phyloP scores from a whole-genome alignment of 2,113 vertebrate genomes.

The Micromys minutus region DNA sequence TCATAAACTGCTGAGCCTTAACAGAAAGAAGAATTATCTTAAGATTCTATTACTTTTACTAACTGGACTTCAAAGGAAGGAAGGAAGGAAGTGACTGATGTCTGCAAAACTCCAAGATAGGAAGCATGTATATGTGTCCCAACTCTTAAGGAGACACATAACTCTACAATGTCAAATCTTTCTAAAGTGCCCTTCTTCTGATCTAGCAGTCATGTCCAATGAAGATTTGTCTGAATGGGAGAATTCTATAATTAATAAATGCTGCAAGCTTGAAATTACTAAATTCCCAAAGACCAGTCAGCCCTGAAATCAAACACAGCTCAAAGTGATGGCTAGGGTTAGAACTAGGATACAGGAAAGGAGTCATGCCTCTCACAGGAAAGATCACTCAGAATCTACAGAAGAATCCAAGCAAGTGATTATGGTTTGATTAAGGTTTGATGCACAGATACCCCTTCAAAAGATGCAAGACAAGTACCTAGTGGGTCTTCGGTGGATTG shows the following conservation, averaged over 20 bases:
- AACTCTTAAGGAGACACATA: neutral
- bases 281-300: slow-evolving; percentile 42
- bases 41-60: neutral
- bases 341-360: neutral
- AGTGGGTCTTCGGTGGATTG: neutral
- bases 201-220: neutral
- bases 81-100: neutral
- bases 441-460: neutral
- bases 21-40: neutral
- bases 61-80: neutral
- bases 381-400: neutral
- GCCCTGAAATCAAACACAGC: slow-evolving; percentile 68
- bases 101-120: neutral
- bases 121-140: neutral
- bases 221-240: slow-evolving; percentile 56
- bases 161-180: neutral
- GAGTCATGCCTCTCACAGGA: neutral
- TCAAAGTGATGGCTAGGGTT: slow-evolving; percentile 6
- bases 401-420: neutral
- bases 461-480: neutral
- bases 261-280: slow-evolving; percentile 56
- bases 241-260: slow-evolving; percentile 53
- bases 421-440: neutral
- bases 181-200: neutral
- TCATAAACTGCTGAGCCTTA: neutral